These are phyloP conservation scores for Sebastes vulpes DNA, from an alignment of 2,797 vertebrate species.

Conservation along the genomic window DNA sequence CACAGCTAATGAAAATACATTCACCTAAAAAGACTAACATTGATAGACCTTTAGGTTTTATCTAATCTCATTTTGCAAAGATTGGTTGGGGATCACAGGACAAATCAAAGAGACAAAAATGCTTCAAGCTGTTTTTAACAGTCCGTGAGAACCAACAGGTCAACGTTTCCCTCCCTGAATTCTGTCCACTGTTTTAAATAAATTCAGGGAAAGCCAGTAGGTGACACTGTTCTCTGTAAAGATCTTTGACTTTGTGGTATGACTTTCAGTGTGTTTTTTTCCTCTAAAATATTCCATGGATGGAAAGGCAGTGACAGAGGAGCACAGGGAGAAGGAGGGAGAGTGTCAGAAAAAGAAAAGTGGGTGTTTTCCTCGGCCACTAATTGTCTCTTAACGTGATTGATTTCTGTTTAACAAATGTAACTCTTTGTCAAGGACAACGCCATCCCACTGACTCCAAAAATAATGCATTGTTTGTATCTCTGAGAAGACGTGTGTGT, in stretches of 20 bases:
- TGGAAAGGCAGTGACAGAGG: conserved; percentile 9
- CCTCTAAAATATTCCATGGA: conserved; percentile 22
- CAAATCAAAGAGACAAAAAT: not conserved
- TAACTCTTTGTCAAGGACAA: conserved; percentile 58
- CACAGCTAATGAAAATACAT: not conserved
- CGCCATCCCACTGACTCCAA: conserved; percentile 17
- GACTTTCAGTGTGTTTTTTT: conserved; percentile 46
- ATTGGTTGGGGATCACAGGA: not conserved
- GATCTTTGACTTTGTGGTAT: conserved; percentile 63
- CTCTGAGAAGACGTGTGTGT: not conserved
- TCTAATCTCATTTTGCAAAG: not conserved
- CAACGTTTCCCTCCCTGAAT: not conserved
- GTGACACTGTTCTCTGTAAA: conserved; percentile 69
- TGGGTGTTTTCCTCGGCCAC: conserved; percentile 20
- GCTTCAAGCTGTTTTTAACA: not conserved
- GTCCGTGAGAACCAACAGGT: not conserved
- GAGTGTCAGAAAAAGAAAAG: conserved; percentile 11
- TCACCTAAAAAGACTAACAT: not conserved
- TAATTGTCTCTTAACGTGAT: conserved; percentile 65
- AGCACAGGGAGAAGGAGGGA: not conserved
- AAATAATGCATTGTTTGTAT: conserved; percentile 39
- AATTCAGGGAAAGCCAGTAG: conserved; percentile 47
- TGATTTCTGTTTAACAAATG: conserved; percentile 50
- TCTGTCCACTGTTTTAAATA: conserved; percentile 18
- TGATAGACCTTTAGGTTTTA: not conserved